Base-by-base conservation (phyloP, 2,113 vertebrate species). In the Heteronetta atricapilla region DNA sequence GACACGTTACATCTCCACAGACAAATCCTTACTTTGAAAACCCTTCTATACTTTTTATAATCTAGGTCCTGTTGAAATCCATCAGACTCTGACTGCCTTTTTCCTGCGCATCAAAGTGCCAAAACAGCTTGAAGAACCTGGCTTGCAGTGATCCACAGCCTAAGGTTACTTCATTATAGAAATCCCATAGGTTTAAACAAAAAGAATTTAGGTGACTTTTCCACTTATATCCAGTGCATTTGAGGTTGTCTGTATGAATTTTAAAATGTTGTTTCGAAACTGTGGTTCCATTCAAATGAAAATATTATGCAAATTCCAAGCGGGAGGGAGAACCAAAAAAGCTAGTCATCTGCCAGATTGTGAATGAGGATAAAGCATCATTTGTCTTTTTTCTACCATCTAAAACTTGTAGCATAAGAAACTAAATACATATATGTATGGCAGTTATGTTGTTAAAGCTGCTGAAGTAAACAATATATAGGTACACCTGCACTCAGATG, bases 31-130 rank as follows among this genome's bases (percentile, higher is more conserved):
- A 52, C 79, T 48, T 74, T 82, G 63, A 94, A 94, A 95, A 59
- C 22, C 74, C 33, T 89, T 66, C 42, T 29, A 42, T 21, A 50
- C 86, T 96, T 91, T 70, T 81, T 91, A 86, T 75, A 94, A 84
- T 75, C 74, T 74, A 75, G 36, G 11, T 74, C 23, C 64, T 46
- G 75, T 18, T 78, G 89, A 95, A 90, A 90, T 86, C 86, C 86
- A 93, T 68, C 91, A 81, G 59, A 66, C 59, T 53, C 62, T 83
- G 2, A n/a, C 64, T 88, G 80, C 59, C 92, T 95, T 78, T 82
- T 79, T 74, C 80, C 73, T 84, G 36, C 73, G 63, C 87, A 90
- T 88, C 86, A 88, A 94, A 95, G 94, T 80, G 83, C 77, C 93
- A 83, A 94, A 95, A 92, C 77, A 88, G 73, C 86, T 90, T 52